Base-by-base conservation (phyloP, 2,113 vertebrate species). In the Phylloscopus trochilus region DNA sequence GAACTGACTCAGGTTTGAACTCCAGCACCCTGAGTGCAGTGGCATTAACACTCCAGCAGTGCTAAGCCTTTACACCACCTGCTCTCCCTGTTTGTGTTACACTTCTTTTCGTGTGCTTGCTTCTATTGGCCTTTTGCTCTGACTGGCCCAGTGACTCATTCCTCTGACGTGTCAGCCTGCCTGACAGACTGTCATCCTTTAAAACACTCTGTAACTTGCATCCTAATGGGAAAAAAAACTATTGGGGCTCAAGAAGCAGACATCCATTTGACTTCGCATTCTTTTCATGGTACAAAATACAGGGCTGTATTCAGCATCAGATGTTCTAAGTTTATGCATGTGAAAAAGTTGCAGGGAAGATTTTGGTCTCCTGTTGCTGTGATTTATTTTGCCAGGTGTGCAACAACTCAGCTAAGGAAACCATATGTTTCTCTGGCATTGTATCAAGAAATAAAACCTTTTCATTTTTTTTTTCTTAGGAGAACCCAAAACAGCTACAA, bases 351-450 rank as follows among this genome's bases (percentile, higher is more conserved):
- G 31, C 96, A 93, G 64, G 53, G 47, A 92, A 92, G 87, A 92
- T 96, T 96, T 85, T 92, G 70, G 73, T 85, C 55, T 95, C 64
- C 86, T 95, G 55, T 95, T 73, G 92, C 91, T 37, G 86, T 96
- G 68, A 84, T 95, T 97, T 97, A 97, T 98, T 97, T 96, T 85
- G 52, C 96, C 96, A 97, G 87, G 92, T 97, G 89, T 90, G 31
- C 89, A 94, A 44, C 68, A 91, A 95, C 60, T 58, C 84, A 76
- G 53, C 86, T 93, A 96, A 93, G 59, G 66, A 96, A 96, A 91
- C 96, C 90, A 95, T 96, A 95, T 96, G 76, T 93, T 95, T 83
- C 91, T 94, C 84, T 96, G 95, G 95, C 90, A 87, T 23, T 86
- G 19, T 95, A 85, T 91, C 92, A 92, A 93, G 82, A 93, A 91